Percentiles rank a stretch among this genome's conserved stretches.
Conservation (phyloP, 2,888 invertebrate genomes). For the Plagodis dolabraria region DNA sequence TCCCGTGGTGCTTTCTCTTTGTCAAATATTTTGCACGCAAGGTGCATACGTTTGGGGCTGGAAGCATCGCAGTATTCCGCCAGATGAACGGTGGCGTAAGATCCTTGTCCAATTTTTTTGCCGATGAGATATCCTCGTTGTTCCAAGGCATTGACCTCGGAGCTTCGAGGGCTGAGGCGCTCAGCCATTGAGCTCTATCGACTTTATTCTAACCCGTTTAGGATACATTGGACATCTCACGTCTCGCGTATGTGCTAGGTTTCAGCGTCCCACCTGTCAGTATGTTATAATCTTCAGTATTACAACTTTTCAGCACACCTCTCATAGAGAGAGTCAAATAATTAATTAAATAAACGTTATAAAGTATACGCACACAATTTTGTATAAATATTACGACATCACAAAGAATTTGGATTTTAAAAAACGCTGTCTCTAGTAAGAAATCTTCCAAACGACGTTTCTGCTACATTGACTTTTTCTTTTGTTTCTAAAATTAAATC, state of each 20-base stretch:
- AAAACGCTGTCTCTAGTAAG: constrained; percentile 80
- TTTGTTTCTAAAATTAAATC: constrained; percentile 81
- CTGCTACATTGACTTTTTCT: constrained; percentile 79
- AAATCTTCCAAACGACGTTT: constrained; percentile 81
- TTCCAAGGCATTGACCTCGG: constrained; percentile 93
- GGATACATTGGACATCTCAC: constrained; percentile 85
- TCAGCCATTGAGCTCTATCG: constrained; percentile 87
- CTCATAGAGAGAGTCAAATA: constrained; percentile 75
- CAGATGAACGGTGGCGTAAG: constrained; percentile 95
- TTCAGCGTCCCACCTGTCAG: constrained; percentile 74
- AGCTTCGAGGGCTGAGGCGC: constrained; percentile 90
- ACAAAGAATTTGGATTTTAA: constrained; percentile 84
- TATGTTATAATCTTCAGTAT: constrained; percentile 61
- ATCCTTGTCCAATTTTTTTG: constrained; percentile 95
- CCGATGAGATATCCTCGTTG: constrained; percentile 93
- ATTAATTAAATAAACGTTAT: constrained; percentile 58
- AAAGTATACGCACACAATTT: constrained; percentile 77
- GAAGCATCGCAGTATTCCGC: constrained; percentile 91
- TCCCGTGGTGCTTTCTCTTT: constrained; percentile 94
- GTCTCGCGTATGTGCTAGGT: constrained; percentile 74
- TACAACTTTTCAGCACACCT: constrained; percentile 69
- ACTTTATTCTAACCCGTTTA: constrained; percentile 84
- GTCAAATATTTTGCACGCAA: constrained; percentile 96
- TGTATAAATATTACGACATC: constrained; percentile 81
- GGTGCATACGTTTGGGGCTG: constrained; percentile 88